These are phyloP conservation scores for Tautogolabrus adspersus DNA, from an alignment of 2,113 vertebrate species.

Conservation along the genomic window DNA sequence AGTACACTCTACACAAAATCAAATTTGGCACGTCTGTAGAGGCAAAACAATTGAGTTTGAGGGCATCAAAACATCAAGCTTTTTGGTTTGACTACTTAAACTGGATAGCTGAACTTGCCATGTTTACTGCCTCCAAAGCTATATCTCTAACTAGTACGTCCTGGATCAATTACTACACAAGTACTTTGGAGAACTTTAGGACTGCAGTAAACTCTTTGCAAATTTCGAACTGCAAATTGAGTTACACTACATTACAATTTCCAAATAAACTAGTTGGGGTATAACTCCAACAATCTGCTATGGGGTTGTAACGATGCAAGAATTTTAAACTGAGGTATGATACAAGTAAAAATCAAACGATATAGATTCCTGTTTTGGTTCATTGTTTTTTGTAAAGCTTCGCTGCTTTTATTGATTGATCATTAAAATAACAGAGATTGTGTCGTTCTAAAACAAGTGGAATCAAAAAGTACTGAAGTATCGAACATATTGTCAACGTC, in stretches of 20 bases:
- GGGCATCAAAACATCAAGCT: not conserved
- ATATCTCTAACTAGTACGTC: not conserved
- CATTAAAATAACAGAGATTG: too few relatives aligned
- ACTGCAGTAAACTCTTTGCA: not conserved
- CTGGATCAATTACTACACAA: not conserved
- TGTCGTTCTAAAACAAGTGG: too few relatives aligned
- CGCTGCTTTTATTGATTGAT: too few relatives aligned
- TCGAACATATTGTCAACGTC: too few relatives aligned
- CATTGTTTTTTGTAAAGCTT: too few relatives aligned
- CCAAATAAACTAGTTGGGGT: not conserved
- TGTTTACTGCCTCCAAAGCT: not conserved
- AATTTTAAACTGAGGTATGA: too few relatives aligned
- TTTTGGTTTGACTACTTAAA: not conserved
- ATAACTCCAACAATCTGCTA: conserved; percentile 1
- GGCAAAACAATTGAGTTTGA: not conserved
- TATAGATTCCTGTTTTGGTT: too few relatives aligned
- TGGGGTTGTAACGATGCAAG: too few relatives aligned
- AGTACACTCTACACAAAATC: conserved; percentile 54
- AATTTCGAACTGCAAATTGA: conserved; percentile 18
- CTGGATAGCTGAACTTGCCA: not conserved
- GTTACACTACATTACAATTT: accelerated
- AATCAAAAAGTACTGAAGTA: too few relatives aligned
- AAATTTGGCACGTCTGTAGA: conserved; percentile 33
- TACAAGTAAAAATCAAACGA: too few relatives aligned
- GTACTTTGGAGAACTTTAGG: not conserved